Evolutionary conservation across 2,113 vertebrate species (phyloP).

Genomic region (Cranoglanis bouderius): DNA sequence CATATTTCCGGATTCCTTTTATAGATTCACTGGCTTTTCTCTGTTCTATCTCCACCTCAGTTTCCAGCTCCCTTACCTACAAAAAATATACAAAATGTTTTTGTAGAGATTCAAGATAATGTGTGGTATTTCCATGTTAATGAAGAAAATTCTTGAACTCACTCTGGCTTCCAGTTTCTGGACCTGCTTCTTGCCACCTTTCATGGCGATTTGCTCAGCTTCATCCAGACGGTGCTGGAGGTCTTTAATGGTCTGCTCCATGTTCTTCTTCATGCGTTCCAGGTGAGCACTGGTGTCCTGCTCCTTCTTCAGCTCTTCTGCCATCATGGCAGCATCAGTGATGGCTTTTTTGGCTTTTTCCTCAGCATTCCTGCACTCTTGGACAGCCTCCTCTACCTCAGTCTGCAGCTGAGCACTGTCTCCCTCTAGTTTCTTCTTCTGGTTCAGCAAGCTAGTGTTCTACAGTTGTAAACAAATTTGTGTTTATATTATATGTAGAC

Average conservation of each 20-base stretch:
- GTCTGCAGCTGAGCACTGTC: slow-evolving; percentile 55
- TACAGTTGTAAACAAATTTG: not conserved
- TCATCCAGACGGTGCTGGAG: slow-evolving; percentile 80
- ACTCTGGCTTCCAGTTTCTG: slow-evolving; percentile 85
- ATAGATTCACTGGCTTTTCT: slow-evolving; percentile 76
- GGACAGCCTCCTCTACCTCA: slow-evolving; percentile 55
- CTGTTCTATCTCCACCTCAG: slow-evolving; percentile 76
- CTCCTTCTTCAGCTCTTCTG: slow-evolving; percentile 90
- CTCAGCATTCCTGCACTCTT: slow-evolving; percentile 57
- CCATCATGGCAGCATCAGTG: slow-evolving; percentile 84
- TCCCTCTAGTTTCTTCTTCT: slow-evolving; percentile 77
- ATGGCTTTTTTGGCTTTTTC: slow-evolving; percentile 76
- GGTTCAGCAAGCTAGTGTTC: slow-evolving; percentile 56
- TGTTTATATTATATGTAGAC: not conserved
- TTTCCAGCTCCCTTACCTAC: slow-evolving; percentile 86
- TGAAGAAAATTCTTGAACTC: not conserved
- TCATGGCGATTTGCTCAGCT: slow-evolving; percentile 83
- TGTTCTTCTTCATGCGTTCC: slow-evolving; percentile 79
- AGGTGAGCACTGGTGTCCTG: slow-evolving; percentile 87
- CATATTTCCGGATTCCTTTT: slow-evolving; percentile 89
- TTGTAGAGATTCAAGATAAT: not conserved
- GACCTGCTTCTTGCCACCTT: slow-evolving; percentile 83
- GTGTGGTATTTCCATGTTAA: not conserved
- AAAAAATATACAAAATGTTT: not conserved
- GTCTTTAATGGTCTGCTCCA: slow-evolving; percentile 81